Evolutionary conservation across 2,888 invertebrate species (phyloP), one percentile per base, ranked within the genome.

Genomic region (Cheilosia soror): DNA sequence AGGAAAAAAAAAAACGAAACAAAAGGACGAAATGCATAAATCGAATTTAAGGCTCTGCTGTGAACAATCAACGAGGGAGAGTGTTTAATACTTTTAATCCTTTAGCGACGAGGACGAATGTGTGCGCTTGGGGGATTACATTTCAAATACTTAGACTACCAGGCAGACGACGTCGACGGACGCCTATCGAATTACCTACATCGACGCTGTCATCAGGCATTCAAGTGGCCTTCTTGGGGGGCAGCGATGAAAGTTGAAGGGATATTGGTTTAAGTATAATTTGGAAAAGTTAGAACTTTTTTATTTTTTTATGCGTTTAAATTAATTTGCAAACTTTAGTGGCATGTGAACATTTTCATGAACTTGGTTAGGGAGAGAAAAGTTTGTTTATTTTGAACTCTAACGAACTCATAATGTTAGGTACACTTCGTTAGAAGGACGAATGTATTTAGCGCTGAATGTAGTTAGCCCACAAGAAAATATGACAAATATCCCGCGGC

Each of bases 21-120:
- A 71, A 75, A 75, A 58, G 66, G 75, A 75, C 47, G 15, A 31
- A 33, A 31, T 13, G 7, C 49, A 66, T 37, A 42, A 76, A 66
- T 66, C 66, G 58, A 37, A 51, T 72, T 72, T 27, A 72, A 60
- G 27, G 33, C 57, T 42, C 58, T 58, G 44, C 15, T 69, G 42
- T 31, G 62, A 62, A 53, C 72, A 72, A 62, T 73, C 66, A 69
- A 25, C 31, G 57, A 75, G 69, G 44, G 37, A 72, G 53, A 44
- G 79, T 65, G 68, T 84, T 79, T 58, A 75, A 65, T 73, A 62
- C 57, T 51, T 29, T 69, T 79, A 79, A 84, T 84, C 83, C 83
- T 75, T 79, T 69, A 69, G 83, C 71, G 71, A 69, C 79, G 53
- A 20, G 20, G 20, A 69, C 11, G 60, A 47, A 51, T 58, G 73